phyloP scores from a whole-genome alignment of 2,113 vertebrate species.

The Cephalophus harveyi region DNA sequence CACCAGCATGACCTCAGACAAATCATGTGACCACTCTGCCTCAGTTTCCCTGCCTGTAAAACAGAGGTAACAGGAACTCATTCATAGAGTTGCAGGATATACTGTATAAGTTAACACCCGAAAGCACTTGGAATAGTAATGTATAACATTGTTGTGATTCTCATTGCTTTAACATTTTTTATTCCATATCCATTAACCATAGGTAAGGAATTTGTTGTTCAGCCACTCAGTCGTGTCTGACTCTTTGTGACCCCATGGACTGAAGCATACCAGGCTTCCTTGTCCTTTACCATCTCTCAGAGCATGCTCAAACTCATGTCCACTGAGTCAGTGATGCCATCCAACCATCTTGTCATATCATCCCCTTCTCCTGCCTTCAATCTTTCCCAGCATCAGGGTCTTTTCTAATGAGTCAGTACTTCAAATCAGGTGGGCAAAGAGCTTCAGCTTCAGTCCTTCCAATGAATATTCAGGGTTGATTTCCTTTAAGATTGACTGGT shows the following conservation, averaged over 20 bases:
- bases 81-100: too few species aligned
- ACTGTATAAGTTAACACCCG: background rate
- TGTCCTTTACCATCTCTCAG: background rate
- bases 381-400: background rate
- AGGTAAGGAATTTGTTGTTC: background rate
- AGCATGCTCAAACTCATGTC: background rate
- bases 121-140: background rate
- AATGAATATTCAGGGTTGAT: background rate
- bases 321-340: background rate
- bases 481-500: background rate
- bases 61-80: background rate
- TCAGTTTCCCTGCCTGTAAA: background rate
- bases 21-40: background rate
- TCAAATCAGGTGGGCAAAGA: background rate
- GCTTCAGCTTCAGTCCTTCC: background rate
- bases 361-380: background rate
- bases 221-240: background rate
- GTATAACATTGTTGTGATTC: background rate
- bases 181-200: background rate
- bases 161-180: background rate
- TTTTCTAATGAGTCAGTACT: background rate
- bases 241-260: background rate
- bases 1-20: background rate
- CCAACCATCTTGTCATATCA: background rate
- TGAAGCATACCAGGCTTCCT: background rate